Percentiles rank a stretch among this genome's conserved stretches.
Evolutionary conservation across 2,797 vertebrate species (phyloP).

Genomic region (Galago senegalensis): DNA sequence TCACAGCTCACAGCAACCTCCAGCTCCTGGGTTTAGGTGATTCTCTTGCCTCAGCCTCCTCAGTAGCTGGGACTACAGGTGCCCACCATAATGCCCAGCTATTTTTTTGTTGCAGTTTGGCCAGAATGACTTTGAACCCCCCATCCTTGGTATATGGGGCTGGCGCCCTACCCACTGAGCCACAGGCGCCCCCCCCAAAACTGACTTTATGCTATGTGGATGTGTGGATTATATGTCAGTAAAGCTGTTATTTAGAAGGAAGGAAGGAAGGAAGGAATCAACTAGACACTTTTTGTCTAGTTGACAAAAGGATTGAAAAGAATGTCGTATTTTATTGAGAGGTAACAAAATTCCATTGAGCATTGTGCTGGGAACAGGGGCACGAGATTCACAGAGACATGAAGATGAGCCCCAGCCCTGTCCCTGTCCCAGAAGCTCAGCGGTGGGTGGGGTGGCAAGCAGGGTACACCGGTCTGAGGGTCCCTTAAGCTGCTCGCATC

Average conservation of each 20-base stretch:
- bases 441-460: accelerated
- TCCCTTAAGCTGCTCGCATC: accelerated
- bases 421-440: neutral
- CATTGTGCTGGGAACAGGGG: accelerated
- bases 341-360: accelerated
- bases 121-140: too few species aligned
- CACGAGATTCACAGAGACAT: accelerated
- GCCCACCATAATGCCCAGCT: too few species aligned
- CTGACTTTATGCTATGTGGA: neutral
- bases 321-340: accelerated
- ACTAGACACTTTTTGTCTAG: neutral
- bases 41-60: too few species aligned
- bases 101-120: too few species aligned
- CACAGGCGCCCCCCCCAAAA: too few species aligned
- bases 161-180: too few species aligned
- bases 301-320: neutral
- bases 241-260: neutral
- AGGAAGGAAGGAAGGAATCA: neutral
- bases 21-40: too few species aligned
- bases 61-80: too few species aligned
- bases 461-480: neutral
- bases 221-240: neutral
- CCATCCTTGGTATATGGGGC: too few species aligned
- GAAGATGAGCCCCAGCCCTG: accelerated
- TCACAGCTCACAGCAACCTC: too few species aligned